Evolutionary conservation across 2,888 invertebrate genomes (phyloP).

Genomic region (Heliconius charithonia): DNA sequence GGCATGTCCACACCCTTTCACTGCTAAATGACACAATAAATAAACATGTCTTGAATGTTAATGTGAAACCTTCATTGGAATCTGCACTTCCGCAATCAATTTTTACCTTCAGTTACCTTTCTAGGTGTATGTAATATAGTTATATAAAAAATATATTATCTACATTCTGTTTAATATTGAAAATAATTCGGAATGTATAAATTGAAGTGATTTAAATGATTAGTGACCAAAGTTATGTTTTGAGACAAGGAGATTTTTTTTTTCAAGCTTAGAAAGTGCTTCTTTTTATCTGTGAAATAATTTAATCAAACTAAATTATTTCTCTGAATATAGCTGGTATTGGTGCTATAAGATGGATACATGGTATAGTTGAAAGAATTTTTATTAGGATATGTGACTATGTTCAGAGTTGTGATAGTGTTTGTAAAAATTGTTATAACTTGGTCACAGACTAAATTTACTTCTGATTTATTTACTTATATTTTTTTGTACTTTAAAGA

Average conservation of each 20-base stretch:
- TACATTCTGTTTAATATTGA: not conserved
- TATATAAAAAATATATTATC: not conserved
- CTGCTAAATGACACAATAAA: constrained; percentile 8
- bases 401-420: not conserved
- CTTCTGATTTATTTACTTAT: constrained; percentile 21
- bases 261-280: not conserved
- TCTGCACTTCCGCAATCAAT: not conserved
- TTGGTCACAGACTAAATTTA: not conserved
- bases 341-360: not conserved
- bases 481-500: constrained; percentile 16
- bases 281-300: not conserved
- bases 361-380: not conserved
- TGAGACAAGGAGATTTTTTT: not conserved
- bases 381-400: not conserved
- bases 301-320: not conserved
- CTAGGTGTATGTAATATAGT: not conserved
- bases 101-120: constrained; percentile 17
- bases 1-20: constrained; percentile 23
- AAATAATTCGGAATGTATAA: not conserved
- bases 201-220: not conserved
- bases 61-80: not conserved
- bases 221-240: constrained; percentile 7
- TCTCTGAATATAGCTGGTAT: constrained; percentile 10
- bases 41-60: constrained; percentile 5
- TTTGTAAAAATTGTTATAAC: not conserved